These are phyloP conservation scores for Vulpes ferrilata DNA, from an alignment of 2,113 vertebrate genomes.

Conservation along the genomic window DNA sequence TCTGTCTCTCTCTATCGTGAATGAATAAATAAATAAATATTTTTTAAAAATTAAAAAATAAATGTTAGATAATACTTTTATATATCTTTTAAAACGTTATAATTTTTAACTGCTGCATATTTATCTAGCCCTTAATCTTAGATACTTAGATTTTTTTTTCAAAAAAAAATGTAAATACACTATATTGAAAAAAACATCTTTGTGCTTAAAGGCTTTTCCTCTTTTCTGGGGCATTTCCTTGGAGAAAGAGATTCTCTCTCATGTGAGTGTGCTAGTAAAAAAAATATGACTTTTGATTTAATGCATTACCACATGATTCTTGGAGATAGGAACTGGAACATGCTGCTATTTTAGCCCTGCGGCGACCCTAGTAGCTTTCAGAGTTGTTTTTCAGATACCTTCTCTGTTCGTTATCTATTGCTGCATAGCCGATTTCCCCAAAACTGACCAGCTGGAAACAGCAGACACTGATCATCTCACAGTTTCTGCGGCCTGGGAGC, in stretches of 20 bases:
- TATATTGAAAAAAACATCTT: not conserved
- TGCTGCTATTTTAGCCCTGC: not conserved
- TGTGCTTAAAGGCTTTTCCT: not conserved
- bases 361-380: not conserved
- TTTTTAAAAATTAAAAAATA: not conserved
- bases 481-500: not conserved
- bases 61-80: not conserved
- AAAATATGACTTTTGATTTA: not conserved
- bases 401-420: not conserved
- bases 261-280: not conserved
- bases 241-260: not conserved
- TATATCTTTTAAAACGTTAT: not conserved
- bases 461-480: not conserved
- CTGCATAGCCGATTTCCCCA: not conserved
- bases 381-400: not conserved
- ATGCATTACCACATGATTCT: not conserved
- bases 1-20: too few species aligned
- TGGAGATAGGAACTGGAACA: not conserved
- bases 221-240: not conserved
- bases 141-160: not conserved
- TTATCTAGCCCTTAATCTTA: not conserved
- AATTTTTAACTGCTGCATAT: not conserved
- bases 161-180: not conserved
- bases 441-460: not conserved
- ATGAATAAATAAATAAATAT: too few species aligned